Percentiles rank a stretch among this genome's conserved stretches.
Evolutionary conservation across 2,888 invertebrate genomes (phyloP).

Genomic region (Apotomis betuletana): DNA sequence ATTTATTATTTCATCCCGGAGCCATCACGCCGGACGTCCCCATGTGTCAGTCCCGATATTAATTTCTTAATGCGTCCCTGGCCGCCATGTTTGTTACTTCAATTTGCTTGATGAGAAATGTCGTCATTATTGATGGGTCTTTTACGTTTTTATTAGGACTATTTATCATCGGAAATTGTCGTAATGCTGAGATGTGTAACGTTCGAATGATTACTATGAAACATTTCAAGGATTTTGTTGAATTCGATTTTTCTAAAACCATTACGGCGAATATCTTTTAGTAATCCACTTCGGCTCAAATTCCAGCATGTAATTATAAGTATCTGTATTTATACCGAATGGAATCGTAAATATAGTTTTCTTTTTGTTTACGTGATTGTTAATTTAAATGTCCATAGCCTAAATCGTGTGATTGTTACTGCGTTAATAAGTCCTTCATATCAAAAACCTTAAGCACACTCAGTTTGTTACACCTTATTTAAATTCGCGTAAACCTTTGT

Average conservation of each 20-base stretch:
- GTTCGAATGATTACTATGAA: background rate
- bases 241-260: background rate
- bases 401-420: too few relatives aligned
- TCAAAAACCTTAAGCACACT: background rate
- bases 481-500: constrained; percentile 45
- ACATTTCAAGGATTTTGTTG: background rate
- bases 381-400: too few relatives aligned
- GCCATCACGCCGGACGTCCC: constrained; percentile 41
- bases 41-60: constrained; percentile 62
- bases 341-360: too few relatives aligned
- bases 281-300: background rate
- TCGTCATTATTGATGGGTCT: constrained; percentile 66
- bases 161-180: constrained; percentile 56
- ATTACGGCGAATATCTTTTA: background rate
- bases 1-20: constrained; percentile 35
- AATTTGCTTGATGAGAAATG: constrained; percentile 67
- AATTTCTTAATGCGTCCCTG: constrained; percentile 68
- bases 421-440: background rate
- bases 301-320: background rate
- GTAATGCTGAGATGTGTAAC: constrained; percentile 46
- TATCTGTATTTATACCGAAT: too few relatives aligned
- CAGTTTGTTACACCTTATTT: constrained; percentile 24
- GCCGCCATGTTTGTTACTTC: constrained; percentile 53
- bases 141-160: constrained; percentile 54
- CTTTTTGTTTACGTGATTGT: too few relatives aligned